phyloP scores from a whole-genome alignment of 2,797 vertebrate species.

The Arnoldichthys spilopterus region DNA sequence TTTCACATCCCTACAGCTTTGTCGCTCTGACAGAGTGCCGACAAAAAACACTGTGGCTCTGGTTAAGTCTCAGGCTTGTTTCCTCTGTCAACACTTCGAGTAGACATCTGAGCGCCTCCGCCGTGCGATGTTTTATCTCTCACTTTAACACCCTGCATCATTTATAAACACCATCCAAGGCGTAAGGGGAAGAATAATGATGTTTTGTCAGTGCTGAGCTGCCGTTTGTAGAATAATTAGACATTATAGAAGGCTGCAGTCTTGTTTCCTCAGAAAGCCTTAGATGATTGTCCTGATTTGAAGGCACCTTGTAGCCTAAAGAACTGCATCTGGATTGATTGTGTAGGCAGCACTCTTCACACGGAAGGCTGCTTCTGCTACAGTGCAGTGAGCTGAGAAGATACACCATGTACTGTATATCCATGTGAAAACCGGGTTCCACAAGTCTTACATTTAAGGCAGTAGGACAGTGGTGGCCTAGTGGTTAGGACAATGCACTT shows the following conservation, averaged over 20 bases:
- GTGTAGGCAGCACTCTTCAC: background rate
- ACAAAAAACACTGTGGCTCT: background rate
- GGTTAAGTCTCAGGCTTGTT: background rate
- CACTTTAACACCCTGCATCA: slow-evolving; percentile 18
- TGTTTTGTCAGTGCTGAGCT: slow-evolving; percentile 14
- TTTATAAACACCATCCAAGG: slow-evolving; percentile 3
- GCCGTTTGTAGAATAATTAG: background rate
- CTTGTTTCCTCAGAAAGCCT: slow-evolving; percentile 9
- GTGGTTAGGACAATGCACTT: too few relatives aligned
- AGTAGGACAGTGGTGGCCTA: too few relatives aligned
- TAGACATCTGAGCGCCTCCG: slow-evolving; percentile 2
- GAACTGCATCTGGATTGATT: background rate
- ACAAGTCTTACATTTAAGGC: too few relatives aligned
- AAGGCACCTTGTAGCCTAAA: background rate
- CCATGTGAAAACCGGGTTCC: too few relatives aligned
- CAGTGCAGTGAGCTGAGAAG: background rate
- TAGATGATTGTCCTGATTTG: slow-evolving; percentile 10
- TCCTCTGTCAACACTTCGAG: slow-evolving; percentile 1
- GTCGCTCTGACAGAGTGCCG: background rate
- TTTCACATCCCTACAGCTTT: background rate
- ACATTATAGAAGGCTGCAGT: background rate
- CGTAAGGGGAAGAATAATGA: background rate
- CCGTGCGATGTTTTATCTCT: slow-evolving; percentile 14
- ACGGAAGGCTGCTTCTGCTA: background rate
- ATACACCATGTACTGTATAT: background rate